Evolutionary conservation across 2,113 vertebrate genomes (phyloP).

Genomic region (Sebastes fasciatus): DNA sequence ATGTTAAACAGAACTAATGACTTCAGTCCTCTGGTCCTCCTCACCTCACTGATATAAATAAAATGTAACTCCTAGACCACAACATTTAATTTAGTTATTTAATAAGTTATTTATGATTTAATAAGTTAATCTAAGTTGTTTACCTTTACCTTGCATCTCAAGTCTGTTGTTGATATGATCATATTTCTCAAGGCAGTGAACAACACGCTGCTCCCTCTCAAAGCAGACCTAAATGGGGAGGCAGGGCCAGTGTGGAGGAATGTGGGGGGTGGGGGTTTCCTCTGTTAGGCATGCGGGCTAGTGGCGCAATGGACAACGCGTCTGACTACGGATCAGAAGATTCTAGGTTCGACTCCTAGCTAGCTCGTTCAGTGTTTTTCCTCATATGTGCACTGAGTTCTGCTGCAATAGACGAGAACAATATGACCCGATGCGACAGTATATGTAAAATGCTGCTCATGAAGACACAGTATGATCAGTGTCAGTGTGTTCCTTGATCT

Average conservation of each 20-base stretch:
- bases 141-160: neutral
- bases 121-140: too few relatives aligned
- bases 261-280: neutral
- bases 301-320: too few relatives aligned
- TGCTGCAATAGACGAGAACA: too few relatives aligned
- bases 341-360: slow-evolving; percentile 91
- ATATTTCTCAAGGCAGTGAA: neutral
- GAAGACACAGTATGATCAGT: too few relatives aligned
- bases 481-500: too few relatives aligned
- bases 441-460: too few relatives aligned
- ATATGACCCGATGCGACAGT: too few relatives aligned
- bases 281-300: too few relatives aligned
- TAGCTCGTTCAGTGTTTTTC: slow-evolving; percentile 32
- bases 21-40: neutral
- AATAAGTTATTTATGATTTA: too few relatives aligned
- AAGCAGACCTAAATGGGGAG: neutral
- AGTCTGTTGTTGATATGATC: neutral
- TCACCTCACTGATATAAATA: neutral
- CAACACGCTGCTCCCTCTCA: neutral
- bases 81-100: too few relatives aligned
- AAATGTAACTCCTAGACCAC: neutral
- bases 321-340: slow-evolving; percentile 88
- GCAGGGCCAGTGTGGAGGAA: neutral
- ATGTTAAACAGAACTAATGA: neutral
- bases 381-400: too few relatives aligned